A percentile compares a stretch with the other conserved stretches of the same genome.
phyloP scores from a whole-genome alignment of 2,113 vertebrate species.

The rat (Rattus norvegicus) region DNA sequence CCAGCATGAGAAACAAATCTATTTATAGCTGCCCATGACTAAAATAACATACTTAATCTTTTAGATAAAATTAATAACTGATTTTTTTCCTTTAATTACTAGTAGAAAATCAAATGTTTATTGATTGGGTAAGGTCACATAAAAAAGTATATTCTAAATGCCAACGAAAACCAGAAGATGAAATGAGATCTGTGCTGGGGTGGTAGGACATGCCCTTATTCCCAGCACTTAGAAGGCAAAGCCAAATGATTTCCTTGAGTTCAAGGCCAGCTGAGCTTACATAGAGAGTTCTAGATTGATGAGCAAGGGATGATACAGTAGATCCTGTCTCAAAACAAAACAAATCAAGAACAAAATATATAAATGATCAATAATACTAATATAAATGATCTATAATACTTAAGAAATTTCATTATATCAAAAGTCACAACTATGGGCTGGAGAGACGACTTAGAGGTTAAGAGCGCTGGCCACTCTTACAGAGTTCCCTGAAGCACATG shows the following conservation, averaged over 20 bases:
- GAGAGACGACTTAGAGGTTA: not conserved
- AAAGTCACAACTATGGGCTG: not conserved
- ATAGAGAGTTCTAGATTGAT: not conserved
- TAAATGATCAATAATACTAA: not conserved
- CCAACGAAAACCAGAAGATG: not conserved
- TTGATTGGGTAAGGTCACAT: not conserved
- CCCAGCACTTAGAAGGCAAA: not conserved
- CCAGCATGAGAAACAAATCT: not conserved
- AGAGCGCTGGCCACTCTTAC: not conserved
- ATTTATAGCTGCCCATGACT: not conserved
- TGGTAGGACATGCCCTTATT: not conserved
- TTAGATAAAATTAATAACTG: constrained; percentile 18
- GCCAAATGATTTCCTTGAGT: not conserved
- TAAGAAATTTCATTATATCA: not conserved
- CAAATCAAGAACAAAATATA: not conserved
- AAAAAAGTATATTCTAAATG: not conserved
- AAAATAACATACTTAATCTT: not conserved
- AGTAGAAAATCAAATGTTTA: constrained; percentile 36
- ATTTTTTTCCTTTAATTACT: not conserved
- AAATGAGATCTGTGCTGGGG: not conserved
- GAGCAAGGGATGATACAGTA: not conserved
- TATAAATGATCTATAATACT: no score
- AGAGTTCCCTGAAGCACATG: not conserved
- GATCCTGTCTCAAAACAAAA: not conserved
- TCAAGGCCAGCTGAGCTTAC: not conserved